phyloP scores from a whole-genome alignment of 2,888 invertebrate species.

The Dicyrtoma fusca region DNA sequence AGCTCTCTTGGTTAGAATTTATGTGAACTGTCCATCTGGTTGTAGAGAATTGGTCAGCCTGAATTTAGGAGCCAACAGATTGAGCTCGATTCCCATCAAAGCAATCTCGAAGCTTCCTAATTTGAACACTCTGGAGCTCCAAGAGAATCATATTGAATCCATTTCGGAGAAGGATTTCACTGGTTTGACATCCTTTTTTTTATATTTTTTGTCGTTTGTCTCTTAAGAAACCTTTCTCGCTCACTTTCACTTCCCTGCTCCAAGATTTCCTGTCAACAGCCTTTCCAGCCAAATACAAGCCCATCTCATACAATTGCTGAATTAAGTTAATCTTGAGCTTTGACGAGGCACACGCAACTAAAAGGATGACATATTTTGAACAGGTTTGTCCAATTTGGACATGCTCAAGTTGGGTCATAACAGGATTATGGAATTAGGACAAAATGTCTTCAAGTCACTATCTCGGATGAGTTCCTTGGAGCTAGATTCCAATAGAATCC shows the following conservation, averaged over 20 bases:
- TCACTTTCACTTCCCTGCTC: too few species aligned
- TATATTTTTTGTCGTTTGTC: too few species aligned
- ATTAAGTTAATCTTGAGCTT: too few species aligned
- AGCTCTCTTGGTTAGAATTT: background rate
- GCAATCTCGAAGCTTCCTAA: constrained; percentile 78
- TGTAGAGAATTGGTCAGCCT: constrained; percentile 75
- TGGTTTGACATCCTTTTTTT: constrained; percentile 64
- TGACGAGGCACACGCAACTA: background rate
- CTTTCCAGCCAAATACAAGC: too few species aligned
- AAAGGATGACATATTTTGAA: constrained; percentile 11
- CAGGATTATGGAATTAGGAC: constrained; percentile 75
- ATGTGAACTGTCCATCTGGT: too few species aligned
- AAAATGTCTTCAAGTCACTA: constrained; percentile 80
- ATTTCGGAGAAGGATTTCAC: constrained; percentile 84
- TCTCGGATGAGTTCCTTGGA: constrained; percentile 82
- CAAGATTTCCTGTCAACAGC: too few species aligned
- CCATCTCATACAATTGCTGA: too few species aligned
- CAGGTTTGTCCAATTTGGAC: constrained; percentile 69
- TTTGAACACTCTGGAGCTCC: constrained; percentile 83
- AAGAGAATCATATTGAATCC: constrained; percentile 77
- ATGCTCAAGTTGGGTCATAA: constrained; percentile 79
- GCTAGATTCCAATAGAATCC: constrained; percentile 83
- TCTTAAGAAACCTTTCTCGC: too few species aligned
- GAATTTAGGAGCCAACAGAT: constrained; percentile 82
- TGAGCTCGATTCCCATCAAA: constrained; percentile 76